Evolutionary conservation across 2,888 invertebrate species (phyloP), one percentile per base, ranked within the genome.

Genomic region (Andrena bicolor): DNA sequence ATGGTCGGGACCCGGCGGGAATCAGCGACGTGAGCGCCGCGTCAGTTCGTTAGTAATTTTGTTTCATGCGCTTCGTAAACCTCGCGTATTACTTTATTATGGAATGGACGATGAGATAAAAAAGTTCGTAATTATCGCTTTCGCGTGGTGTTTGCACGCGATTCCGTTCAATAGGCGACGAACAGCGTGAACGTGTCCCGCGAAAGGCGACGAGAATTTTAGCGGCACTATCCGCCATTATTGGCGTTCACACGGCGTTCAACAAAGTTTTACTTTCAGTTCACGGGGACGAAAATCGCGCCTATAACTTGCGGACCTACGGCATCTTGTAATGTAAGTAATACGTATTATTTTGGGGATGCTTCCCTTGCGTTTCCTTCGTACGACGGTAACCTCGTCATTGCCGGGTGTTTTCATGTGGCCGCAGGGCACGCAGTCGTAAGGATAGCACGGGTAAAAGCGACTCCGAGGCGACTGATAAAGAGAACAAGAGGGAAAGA

Each of bases 381-480:
- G 20, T 16, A 35, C 30, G 51, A 65, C 51, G 1, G 68, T 88
- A 86, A 86, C 73, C 68, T 76, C 53, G 26, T 51, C 41, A 13
- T 49, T 32, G 56, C 72, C 74, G 77, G 49, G 63, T 75, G 69
- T 79, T 79, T 76, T 83, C 69, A 48, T 85, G 63, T 68, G 28
- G n/a, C 32, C 70, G 28, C 26, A 97, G 97, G 97, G 97, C 97
- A 90, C 96, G 96, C 91, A 96, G 96, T 92, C 96, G 96, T 91
- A 96, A 96, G 73, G 96, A 93, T 71, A 94, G 93, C 76, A 88
- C 92, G 48, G 93, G 92, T 2, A 94, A 94, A 86, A 94, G 94
- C 86, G 94, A 97, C 80, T 95, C 96, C 35, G 96, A 96, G 86
- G 95, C 95, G 58, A 96, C 96, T 28, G 96, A 96, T 82, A 96